Evolutionary conservation across 2,113 vertebrate genomes (phyloP).

Genomic region (Coturnix japonica): DNA sequence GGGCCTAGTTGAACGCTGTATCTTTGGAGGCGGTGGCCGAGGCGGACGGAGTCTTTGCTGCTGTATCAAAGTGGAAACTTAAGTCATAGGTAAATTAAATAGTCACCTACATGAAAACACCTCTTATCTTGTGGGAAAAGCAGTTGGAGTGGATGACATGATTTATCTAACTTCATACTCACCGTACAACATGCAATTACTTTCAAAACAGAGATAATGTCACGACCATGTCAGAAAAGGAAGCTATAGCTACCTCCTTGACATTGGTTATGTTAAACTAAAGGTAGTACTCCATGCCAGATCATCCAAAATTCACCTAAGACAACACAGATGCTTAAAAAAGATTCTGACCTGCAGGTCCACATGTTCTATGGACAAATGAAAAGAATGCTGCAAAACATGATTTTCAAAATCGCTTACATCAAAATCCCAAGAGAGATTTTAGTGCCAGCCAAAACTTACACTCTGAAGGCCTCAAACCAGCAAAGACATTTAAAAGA

Average conservation of each 20-base stretch:
- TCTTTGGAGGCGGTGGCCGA: constrained; percentile 84
- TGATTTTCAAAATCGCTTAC: background rate
- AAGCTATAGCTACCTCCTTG: accelerated
- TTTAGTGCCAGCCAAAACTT: background rate
- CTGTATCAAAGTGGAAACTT: constrained; percentile 85
- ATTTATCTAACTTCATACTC: background rate
- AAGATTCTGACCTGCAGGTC: background rate
- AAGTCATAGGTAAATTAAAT: constrained; percentile 64
- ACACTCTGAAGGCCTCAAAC: background rate
- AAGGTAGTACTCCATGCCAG: background rate
- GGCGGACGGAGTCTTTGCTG: constrained; percentile 80
- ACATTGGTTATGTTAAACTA: background rate
- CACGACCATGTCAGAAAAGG: accelerated
- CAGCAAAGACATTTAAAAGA: background rate
- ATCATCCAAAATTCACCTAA: background rate
- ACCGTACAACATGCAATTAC: background rate
- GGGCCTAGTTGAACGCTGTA: constrained; percentile 81
- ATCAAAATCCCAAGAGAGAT: background rate
- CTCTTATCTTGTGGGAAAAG: constrained; percentile 9
- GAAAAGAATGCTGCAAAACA: background rate
- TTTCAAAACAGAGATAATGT: background rate
- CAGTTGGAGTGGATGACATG: background rate
- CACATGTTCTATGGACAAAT: background rate
- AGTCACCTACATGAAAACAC: constrained; percentile 23
- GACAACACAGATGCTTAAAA: background rate